These are phyloP conservation scores for Cephalopachus bancanus DNA, from an alignment of 2,797 vertebrate genomes.

Conservation along the genomic window DNA sequence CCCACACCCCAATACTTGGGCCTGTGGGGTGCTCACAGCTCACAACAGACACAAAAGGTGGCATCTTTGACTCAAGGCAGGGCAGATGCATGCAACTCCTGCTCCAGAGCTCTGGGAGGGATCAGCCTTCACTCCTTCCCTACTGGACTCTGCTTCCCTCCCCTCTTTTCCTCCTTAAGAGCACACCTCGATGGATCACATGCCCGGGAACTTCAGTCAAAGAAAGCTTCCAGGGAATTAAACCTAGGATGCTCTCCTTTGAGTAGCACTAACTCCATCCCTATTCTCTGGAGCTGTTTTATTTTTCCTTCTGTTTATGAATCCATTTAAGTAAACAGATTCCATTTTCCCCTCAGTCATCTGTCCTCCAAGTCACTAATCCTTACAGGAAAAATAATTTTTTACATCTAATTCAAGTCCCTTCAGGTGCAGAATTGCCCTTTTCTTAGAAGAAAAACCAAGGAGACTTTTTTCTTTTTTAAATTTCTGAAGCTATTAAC, in stretches of 20 bases:
- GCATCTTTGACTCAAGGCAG: neutral
- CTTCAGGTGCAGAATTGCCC: neutral
- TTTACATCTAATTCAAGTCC: neutral
- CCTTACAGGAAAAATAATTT: neutral
- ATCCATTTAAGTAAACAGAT: constrained; percentile 38
- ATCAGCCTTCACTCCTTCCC: neutral
- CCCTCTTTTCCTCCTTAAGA: neutral
- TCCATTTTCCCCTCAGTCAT: neutral
- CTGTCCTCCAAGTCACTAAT: neutral
- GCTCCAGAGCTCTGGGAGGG: neutral
- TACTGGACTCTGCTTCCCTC: neutral
- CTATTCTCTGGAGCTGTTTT: neutral
- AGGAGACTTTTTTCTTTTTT: neutral
- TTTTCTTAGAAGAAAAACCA: neutral
- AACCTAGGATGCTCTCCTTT: neutral
- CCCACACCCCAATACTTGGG: neutral
- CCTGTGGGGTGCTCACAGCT: neutral
- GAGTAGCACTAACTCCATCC: neutral
- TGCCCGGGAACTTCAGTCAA: neutral
- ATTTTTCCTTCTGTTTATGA: neutral
- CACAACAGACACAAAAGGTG: neutral
- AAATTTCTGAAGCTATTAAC: neutral
- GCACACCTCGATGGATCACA: neutral
- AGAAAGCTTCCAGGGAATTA: neutral
- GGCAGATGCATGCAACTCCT: neutral